Base-by-base conservation (phyloP, 64 coral and sea anemone genomes). In the Platygyra sinensis region DNA sequence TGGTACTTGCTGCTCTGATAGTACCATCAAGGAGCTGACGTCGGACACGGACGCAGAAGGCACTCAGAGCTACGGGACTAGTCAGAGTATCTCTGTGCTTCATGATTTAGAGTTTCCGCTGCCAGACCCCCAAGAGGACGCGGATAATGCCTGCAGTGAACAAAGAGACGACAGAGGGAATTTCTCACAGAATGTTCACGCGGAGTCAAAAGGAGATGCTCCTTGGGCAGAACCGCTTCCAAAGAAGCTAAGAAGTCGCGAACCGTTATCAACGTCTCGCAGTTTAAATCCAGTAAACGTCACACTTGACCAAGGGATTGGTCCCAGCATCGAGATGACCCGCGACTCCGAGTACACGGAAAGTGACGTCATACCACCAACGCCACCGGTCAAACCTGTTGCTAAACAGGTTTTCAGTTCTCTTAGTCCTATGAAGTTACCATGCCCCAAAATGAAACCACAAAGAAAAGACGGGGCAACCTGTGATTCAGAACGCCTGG, bases 331-430 rank as follows among this genome's bases (percentile, higher is more conserved):
- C 8, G 39, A 52, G 24, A 85, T 52, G 18, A n/a, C 38, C 0
- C 12, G 31, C 38, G 22, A 19, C 22, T 72, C 63, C 7, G 62
- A 85, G 62, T 42, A 10, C 11, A 50, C n/a, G 63, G 81, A 85
- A 38, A 71, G 81, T 85, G 81, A 85, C 18, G 39, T 85, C 0
- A 85, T 85, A 85, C 81, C 81, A 28, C 81, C 81, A 22, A 85
- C 81, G 20, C 80, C 80, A 85, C 81, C 62, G 36, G 81, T 85
- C 2, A 85, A 67, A 71, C 33, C 81, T 49, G 78, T 80, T 28
- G 27, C 49, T 5, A 79, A 79, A 55, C 76, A 79, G 10, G 51
- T 27, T 15, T 55, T 79, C 22, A n/a, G 11, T 55, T 14, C 36
- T 27, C 62, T 10, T 4, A 71, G 62, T 33, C 36, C 33, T 72